Conservation (phyloP, 2,888 invertebrate species). For the Andrena camellia region DNA sequence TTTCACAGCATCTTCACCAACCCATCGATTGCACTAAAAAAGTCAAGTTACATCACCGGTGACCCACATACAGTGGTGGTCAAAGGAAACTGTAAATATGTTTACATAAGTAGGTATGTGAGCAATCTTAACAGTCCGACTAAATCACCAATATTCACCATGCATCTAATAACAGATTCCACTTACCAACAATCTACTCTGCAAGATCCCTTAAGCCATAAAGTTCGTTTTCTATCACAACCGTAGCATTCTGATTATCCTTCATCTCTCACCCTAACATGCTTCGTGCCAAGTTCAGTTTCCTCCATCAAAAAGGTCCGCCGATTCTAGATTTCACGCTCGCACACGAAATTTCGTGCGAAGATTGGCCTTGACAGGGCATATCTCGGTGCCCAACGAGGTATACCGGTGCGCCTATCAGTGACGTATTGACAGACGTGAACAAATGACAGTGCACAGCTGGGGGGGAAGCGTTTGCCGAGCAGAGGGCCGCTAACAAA, state of each 20-base stretch:
- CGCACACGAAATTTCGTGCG: constrained; percentile 48
- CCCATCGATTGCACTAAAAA: not conserved
- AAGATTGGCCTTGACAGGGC: constrained; percentile 49
- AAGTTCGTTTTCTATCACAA: not conserved
- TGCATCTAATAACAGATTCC: no score
- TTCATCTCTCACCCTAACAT: no score
- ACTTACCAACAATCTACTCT: no score
- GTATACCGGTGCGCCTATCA: constrained; percentile 66
- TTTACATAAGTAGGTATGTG: no score
- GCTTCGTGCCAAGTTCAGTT: not conserved
- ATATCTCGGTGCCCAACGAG: constrained; percentile 43
- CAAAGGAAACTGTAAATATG: no score
- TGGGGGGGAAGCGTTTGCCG: constrained; percentile 70
- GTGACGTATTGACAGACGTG: constrained; percentile 82
- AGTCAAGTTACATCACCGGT: not conserved
- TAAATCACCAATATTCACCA: no score
- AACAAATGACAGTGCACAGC: constrained; percentile 81
- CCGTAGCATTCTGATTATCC: no score
- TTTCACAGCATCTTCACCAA: not conserved
- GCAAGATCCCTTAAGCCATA: no score
- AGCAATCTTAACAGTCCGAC: no score
- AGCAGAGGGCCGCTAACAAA: constrained; percentile 69
- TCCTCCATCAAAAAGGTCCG: not conserved
- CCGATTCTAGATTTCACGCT: constrained; percentile 23
- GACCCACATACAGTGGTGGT: not conserved